Evolutionary conservation across 1,140 invertebrate genomes (phyloP).

Genomic region (Lerema accius): DNA sequence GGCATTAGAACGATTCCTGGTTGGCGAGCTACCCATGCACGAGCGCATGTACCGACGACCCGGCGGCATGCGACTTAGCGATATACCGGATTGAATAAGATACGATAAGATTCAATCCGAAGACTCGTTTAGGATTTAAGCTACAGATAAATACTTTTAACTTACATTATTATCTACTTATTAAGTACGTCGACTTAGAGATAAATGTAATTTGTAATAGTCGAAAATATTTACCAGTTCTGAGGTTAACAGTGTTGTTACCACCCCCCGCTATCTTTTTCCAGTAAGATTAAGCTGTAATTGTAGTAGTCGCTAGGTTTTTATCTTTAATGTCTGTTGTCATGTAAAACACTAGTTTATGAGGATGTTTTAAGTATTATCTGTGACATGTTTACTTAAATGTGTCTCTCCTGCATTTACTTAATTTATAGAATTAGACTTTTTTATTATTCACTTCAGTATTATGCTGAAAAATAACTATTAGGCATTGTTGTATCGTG

Average conservation of each 20-base stretch:
- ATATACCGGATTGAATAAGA: constrained; percentile 76
- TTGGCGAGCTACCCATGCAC: constrained; percentile 87
- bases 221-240: background rate
- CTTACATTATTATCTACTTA: no score
- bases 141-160: background rate
- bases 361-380: background rate
- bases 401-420: background rate
- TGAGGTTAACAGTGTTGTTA: background rate
- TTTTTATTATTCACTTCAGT: background rate
- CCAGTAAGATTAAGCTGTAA: background rate
- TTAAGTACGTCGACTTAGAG: no score
- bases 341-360: background rate
- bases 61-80: constrained; percentile 71
- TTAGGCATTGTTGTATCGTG: background rate
- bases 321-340: background rate
- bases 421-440: background rate
- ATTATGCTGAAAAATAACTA: background rate
- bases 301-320: background rate
- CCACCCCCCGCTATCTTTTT: background rate
- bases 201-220: no score
- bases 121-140: no score
- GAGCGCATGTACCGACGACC: constrained; percentile 87
- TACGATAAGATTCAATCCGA: no score
- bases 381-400: background rate
- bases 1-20: constrained; percentile 85